Conservation (phyloP, 2,113 vertebrate genomes). For the Indri indri region DNA sequence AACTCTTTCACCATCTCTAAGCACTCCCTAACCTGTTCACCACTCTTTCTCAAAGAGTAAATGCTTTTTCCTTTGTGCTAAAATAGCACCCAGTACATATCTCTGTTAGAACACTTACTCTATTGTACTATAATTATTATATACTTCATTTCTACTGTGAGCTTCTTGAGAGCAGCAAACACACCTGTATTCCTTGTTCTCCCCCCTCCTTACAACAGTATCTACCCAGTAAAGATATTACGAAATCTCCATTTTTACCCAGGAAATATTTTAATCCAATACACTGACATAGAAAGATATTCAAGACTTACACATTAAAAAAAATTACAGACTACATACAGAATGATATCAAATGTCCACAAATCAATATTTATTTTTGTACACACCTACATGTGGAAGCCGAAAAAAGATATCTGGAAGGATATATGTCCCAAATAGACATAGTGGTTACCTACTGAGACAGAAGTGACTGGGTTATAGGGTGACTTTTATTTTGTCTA, state of each 20-base stretch:
- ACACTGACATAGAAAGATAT: not conserved
- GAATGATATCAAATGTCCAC: conserved; percentile 24
- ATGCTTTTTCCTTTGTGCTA: not conserved
- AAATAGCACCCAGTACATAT: not conserved
- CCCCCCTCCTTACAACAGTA: not conserved
- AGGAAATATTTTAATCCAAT: conserved; percentile 33
- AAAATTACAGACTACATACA: not conserved
- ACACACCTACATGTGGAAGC: not conserved
- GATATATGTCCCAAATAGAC: not conserved
- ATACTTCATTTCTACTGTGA: not conserved
- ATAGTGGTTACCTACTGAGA: not conserved
- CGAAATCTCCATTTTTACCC: not conserved
- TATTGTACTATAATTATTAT: not conserved
- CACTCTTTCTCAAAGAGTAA: not conserved
- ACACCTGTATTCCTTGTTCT: not conserved
- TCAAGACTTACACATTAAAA: not conserved
- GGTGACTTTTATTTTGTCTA: conserved; percentile 1
- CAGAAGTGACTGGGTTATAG: not conserved
- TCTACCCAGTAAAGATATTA: not conserved
- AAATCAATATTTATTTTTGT: conserved; percentile 32
- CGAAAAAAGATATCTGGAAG: not conserved
- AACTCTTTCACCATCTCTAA: conserved; percentile 36
- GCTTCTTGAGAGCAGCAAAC: not conserved
- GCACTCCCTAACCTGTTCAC: not conserved
- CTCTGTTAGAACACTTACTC: not conserved